Base-by-base conservation (phyloP, 2,888 invertebrate genomes). In the Trisateles emortualis region DNA sequence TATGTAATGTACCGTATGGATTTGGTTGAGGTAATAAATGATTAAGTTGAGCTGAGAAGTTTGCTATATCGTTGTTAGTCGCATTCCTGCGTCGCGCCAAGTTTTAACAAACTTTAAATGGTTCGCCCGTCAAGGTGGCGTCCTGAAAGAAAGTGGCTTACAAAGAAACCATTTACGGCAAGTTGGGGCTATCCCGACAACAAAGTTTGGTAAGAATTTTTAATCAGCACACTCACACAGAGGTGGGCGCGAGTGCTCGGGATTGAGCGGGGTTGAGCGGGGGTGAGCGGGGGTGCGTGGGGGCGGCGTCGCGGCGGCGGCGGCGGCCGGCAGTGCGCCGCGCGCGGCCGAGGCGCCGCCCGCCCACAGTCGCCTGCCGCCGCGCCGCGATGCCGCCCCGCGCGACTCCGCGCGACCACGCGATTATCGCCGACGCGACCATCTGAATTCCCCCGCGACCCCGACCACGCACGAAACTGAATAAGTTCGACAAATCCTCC, bases 401-500 rank as follows among this genome's bases (percentile, higher is more conserved):
- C 74, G 73, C 78, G 72, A 69, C 76, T 74, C 72, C 69, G 71
- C 74, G 76, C 79, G 75, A 72, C 66, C 62, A 68, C 79, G 75
- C 79, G 72, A 81, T 13, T 8, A 11, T 33, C 33, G 33, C 79
- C 82, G 79, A 82, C 40, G 46, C 46, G 52, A 47, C 40, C 53
- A 11, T 82, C 75, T 85, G 76, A 81, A 76, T 78, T 65, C 82
- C 76, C 81, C 81, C 84, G 84, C 85, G 78, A 76, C 75, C 16
- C 22, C 32, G 22, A 55, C 55, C 76, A 76, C 81, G 72, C 81
- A 81, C 90, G 84, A 92, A 92, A 90, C 92, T 92, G 92, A 92
- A 92, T 92, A 92, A 92, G 89, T 92, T 92, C 90, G 92, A 92
- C 88, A 92, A 92, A 87, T 92, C 92, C 79, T 88, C 86, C 86